Evolutionary conservation across 2,797 vertebrate species (phyloP).

Genomic region (Smutsia temminckii): DNA sequence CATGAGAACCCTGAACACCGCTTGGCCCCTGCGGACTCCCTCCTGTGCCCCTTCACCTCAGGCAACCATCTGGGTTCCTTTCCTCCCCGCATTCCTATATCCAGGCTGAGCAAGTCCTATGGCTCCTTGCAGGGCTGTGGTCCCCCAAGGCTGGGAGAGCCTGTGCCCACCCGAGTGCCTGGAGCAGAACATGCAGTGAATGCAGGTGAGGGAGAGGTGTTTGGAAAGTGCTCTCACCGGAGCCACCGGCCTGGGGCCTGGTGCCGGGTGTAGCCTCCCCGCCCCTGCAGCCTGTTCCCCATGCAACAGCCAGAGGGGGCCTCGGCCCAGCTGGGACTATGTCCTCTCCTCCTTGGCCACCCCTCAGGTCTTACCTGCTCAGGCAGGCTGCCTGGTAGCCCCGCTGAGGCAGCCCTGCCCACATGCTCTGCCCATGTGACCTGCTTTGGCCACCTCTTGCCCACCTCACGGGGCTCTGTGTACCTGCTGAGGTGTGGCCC

Average conservation of each 20-base stretch:
- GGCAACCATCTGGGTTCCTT: not conserved
- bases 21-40: not conserved
- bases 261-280: not conserved
- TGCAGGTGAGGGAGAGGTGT: not conserved
- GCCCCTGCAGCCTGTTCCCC: not conserved
- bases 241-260: not conserved
- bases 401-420: not conserved
- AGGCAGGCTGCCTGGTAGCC: not conserved
- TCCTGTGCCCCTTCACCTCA: not conserved
- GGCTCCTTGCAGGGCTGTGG: fast-evolving
- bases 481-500: not conserved
- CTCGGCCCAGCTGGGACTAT: not conserved
- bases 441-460: too few species aligned
- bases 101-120: too few species aligned
- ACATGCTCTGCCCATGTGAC: not conserved
- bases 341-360: not conserved
- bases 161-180: not conserved
- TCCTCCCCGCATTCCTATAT: not conserved
- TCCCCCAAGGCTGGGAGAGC: not conserved
- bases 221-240: not conserved
- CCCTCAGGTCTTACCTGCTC: not conserved
- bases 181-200: not conserved
- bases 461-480: not conserved
- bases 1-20: too few species aligned
- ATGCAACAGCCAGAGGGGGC: too few species aligned